Base-by-base conservation (phyloP, 2,888 invertebrate genomes). In the Tiphia femorata region DNA sequence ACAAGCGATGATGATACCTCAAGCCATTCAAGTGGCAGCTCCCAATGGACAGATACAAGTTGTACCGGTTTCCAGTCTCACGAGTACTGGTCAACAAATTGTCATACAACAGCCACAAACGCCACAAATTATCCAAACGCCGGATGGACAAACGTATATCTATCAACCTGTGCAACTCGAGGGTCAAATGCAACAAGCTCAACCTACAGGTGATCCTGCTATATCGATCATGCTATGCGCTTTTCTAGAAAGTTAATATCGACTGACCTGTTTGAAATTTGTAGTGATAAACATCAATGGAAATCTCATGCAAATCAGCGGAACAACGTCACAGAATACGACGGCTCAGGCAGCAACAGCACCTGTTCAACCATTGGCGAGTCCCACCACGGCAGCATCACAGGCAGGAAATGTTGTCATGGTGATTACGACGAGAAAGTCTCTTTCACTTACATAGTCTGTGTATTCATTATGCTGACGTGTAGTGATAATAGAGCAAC, bases 101-200 rank as follows among this genome's bases (percentile, higher is more conserved):
- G 84, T 89, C 21, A 86, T 89, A 38, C 89, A 89, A 66, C 88
- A 89, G 49, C 87, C 89, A 4, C 88, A 88, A 67, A 89, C 88
- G 56, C 89, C 94, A 30, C 96, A 96, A 82, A 86, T 97, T 35
- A 91, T 97, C 27, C 97, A 96, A 82, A 92, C 96, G 0, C 89
- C 95, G 0, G 96, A 96, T 83, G 97, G 97, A 1, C 97, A 97
- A 84, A 95, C 96, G 0, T 93, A 94, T 72, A 89, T 96, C 50
- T 95, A 95, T 81, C 96, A 97, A 80, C 94, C 95, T 0, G 87
- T 90, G 25, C 84, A 88, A 38, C 79, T 90, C 14, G 88, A 89
- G 59, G 85, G 86, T 29, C 84, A 84, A 59, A 84, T 86, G 46
- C 88, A 86, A 70, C 87, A 88, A 61, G 81, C 88, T 0, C 90